Percentiles rank a stretch among this genome's conserved stretches.
Evolutionary conservation across 2,888 invertebrate genomes (phyloP).

Genomic region (Thymelicus sylvestris): DNA sequence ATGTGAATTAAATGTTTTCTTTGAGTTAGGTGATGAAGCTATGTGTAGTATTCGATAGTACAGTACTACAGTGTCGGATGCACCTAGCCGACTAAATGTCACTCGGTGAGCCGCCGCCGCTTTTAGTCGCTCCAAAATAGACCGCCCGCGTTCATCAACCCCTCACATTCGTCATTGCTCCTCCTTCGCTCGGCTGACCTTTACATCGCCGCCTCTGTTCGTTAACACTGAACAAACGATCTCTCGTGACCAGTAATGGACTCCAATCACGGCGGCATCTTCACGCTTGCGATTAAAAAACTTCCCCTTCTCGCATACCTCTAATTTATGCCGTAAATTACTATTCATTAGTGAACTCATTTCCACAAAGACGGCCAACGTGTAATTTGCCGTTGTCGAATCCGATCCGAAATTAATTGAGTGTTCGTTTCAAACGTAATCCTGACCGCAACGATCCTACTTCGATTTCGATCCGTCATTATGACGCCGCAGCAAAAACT

Average conservation of each 20-base stretch:
- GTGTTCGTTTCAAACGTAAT: slow-evolving; percentile 61
- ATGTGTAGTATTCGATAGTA: slow-evolving; percentile 60
- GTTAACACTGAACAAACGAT: slow-evolving; percentile 44
- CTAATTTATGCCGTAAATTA: slow-evolving; percentile 24
- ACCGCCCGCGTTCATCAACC: slow-evolving; percentile 80
- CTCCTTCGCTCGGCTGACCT: slow-evolving; percentile 59
- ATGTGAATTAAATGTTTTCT: slow-evolving; percentile 28
- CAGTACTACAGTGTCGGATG: slow-evolving; percentile 67
- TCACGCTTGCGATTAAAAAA: slow-evolving; percentile 20
- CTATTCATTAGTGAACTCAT: slow-evolving; percentile 30
- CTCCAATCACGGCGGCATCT: slow-evolving; percentile 43
- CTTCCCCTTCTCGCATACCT: slow-evolving; percentile 36
- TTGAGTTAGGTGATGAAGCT: slow-evolving; percentile 18
- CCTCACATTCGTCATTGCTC: slow-evolving; percentile 75
- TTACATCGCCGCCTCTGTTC: slow-evolving; percentile 64
- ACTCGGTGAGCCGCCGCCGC: slow-evolving; percentile 77
- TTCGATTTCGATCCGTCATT: slow-evolving; percentile 73
- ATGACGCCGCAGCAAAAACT: slow-evolving; percentile 75
- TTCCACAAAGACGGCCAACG: slow-evolving; percentile 46
- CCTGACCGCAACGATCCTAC: slow-evolving; percentile 61
- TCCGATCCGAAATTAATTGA: slow-evolving; percentile 74
- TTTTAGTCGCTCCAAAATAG: slow-evolving; percentile 83
- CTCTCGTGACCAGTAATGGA: slow-evolving; percentile 54
- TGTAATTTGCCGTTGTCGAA: slow-evolving; percentile 75
- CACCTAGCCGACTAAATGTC: slow-evolving; percentile 82